phyloP scores from a whole-genome alignment of 35 echinoderm and acorn worm species.

The Heliocidaris tuberculata region DNA sequence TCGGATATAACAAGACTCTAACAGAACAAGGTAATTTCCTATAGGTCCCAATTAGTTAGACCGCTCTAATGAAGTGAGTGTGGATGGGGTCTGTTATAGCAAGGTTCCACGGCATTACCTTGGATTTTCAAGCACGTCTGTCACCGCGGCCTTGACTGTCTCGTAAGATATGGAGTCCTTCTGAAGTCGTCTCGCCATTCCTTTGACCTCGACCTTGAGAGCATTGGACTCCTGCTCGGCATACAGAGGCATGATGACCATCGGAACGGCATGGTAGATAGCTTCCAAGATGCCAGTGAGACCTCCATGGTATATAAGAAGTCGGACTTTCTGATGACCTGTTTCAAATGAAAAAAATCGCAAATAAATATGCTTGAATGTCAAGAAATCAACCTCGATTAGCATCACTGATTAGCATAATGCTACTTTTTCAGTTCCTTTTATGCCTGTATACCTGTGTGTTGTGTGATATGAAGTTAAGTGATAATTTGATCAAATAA shows the following conservation, averaged over 20 bases:
- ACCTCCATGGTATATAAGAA: not conserved
- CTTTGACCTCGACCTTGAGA: conserved; percentile 24
- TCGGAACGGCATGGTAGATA: conserved; percentile 48
- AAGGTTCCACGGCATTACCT: not conserved
- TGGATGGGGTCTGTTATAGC: no score
- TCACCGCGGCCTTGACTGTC: not conserved
- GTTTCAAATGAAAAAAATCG: not conserved
- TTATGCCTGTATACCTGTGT: no score
- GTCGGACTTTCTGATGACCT: no score
- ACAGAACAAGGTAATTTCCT: no score
- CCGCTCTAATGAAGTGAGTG: no score
- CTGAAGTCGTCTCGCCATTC: conserved; percentile 35
- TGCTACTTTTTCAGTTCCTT: not conserved
- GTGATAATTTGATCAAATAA: no score
- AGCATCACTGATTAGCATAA: no score
- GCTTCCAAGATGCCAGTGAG: conserved; percentile 43
- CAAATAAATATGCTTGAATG: not conserved
- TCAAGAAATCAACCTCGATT: no score
- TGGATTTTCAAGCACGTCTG: not conserved
- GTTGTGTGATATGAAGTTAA: no score
- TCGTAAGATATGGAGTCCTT: not conserved
- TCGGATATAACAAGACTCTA: no score
- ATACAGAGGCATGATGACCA: conserved; percentile 56
- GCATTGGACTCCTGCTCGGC: conserved; percentile 53
- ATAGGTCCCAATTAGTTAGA: no score